Percentiles rank a stretch among this genome's conserved stretches.
Evolutionary conservation across 1,140 invertebrate species (phyloP).

Genomic region (Wiebesia pumilae): DNA sequence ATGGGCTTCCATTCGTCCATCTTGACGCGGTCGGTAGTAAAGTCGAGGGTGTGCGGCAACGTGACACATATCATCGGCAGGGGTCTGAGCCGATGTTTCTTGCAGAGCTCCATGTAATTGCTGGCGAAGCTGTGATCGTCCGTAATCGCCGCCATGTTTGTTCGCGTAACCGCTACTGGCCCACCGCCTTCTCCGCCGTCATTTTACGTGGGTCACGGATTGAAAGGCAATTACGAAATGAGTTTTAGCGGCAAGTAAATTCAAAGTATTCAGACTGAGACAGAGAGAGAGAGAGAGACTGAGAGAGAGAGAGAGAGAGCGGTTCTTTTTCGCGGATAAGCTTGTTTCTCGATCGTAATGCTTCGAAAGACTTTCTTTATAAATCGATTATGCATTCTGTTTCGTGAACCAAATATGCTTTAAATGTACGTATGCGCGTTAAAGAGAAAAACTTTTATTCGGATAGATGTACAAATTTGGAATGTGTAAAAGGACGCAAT

Average conservation of each 20-base stretch:
- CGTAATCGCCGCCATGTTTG: background rate
- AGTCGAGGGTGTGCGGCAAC: conserved; percentile 75
- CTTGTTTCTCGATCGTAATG: background rate
- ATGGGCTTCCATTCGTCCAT: conserved; percentile 82
- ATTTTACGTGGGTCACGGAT: background rate
- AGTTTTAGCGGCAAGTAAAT: background rate
- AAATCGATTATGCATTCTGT: no score
- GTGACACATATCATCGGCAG: conserved; percentile 70
- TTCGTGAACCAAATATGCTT: no score
- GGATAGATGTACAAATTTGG: no score
- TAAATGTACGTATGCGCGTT: no score
- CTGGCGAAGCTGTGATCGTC: conserved; percentile 62
- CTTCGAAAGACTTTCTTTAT: no score
- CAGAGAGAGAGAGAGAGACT: no score
- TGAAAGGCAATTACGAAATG: no score
- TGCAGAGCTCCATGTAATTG: conserved; percentile 71
- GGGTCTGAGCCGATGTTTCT: conserved; percentile 64
- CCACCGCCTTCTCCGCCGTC: conserved; percentile 56
- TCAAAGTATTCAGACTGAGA: background rate
- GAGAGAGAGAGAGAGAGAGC: background rate
- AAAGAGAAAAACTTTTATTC: no score
- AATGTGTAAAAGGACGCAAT: no score
- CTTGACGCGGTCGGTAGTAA: conserved; percentile 81
- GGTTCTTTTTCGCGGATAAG: background rate
- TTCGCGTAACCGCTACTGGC: conserved; percentile 48